Evolutionary conservation across 2,797 vertebrate genomes (phyloP), one percentile per base, ranked within the genome.

Genomic region (Falco naumanni): DNA sequence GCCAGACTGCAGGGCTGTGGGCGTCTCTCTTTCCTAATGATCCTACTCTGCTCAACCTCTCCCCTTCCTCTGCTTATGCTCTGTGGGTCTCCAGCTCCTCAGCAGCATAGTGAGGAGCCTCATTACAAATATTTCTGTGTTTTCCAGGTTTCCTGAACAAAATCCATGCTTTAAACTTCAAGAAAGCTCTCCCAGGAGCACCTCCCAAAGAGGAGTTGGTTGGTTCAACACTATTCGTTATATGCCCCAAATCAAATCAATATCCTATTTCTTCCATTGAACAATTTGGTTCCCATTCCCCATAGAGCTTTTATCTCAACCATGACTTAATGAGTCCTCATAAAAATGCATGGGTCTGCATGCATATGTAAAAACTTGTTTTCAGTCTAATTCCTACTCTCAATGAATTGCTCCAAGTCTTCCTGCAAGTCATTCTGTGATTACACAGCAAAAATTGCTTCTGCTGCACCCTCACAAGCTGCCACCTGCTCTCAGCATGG

Each of bases 401-500:
- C 33, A n/a, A 28, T 21, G 50, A 75, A 56, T 41, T 68, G 26
- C 56, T 61, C 56, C 34, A 63, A 47, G 12, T 37, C 50, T 22
- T 83, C 37, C 79, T 50, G n/a, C 22, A 71, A 79, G 31, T 41
- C 45, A 21, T 16, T 39, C 53, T 39, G 50, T 47, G 69, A 31
- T 34, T 50, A 59, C 20, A 18, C 34, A 69, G 31, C 39, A 71
- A 39, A 43, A 72, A 39, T 21, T 47, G 1, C 26, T 78, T 7
- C 29, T 57, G 61, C 41, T 69, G 65, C 39, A 71, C 7, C 71
- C 47, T 19, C 22, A 37, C 0, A 2, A 39, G 48, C 51, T 75
- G 31, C 37, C 2, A 5, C 34, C 50, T 1, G 2, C 47, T 56
- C n/a, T 31, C 2, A 0, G 22, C 71, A 68, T 1, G 2, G 31